Evolutionary conservation across 2,113 vertebrate species (phyloP).

Genomic region (Pedetes capensis): DNA sequence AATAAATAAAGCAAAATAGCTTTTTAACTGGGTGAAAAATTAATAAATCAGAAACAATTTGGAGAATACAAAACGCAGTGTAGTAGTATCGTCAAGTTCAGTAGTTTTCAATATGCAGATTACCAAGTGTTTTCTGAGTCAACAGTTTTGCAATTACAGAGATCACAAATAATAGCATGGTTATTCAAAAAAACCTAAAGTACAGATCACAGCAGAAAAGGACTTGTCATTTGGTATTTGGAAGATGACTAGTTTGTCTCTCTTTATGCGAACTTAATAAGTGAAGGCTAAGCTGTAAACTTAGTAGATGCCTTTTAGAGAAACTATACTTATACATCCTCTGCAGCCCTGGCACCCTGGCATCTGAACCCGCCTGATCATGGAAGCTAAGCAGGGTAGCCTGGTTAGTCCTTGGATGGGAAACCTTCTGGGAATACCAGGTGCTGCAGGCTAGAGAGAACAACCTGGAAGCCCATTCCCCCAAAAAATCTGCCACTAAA

Average conservation of each 20-base stretch:
- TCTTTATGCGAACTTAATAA: background rate
- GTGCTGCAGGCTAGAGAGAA: too few relatives aligned
- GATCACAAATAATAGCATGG: background rate
- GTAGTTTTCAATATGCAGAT: background rate
- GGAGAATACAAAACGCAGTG: background rate
- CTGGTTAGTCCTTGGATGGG: too few relatives aligned
- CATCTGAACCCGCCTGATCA: too few relatives aligned
- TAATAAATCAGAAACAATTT: background rate
- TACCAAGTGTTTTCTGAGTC: background rate
- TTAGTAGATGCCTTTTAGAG: conserved; percentile 11
- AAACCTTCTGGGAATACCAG: too few relatives aligned
- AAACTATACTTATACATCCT: conserved; percentile 5
- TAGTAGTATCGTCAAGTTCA: background rate
- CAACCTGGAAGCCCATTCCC: too few relatives aligned
- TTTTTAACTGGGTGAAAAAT: background rate
- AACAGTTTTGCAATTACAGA: background rate
- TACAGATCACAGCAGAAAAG: background rate
- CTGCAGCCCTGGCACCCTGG: too few relatives aligned
- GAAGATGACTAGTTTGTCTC: conserved; percentile 18
- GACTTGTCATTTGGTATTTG: background rate
- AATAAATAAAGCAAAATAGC: background rate
- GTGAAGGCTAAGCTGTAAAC: background rate
- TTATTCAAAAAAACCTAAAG: background rate
- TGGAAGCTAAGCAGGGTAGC: too few relatives aligned
- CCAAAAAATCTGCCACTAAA: too few relatives aligned